Conservation (phyloP, 2,888 invertebrate species). For the Leptothorax acervorum region DNA sequence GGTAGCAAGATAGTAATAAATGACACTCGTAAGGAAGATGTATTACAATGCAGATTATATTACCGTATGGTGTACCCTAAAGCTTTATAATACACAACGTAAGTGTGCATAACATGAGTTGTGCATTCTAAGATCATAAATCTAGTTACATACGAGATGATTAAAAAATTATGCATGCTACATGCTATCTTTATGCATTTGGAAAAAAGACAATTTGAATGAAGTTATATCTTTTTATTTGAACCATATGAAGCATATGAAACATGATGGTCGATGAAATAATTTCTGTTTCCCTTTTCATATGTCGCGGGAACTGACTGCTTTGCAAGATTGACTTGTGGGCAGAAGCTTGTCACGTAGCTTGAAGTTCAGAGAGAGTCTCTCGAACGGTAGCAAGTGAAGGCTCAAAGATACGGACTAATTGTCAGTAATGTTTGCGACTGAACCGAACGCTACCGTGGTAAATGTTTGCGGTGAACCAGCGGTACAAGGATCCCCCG, state of each 20-base stretch:
- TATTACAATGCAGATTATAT: conserved; percentile 50
- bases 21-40: conserved; percentile 51
- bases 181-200: not conserved
- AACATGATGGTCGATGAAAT: not conserved
- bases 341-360: conserved; percentile 8
- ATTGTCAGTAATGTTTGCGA: conserved; percentile 61
- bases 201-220: not conserved
- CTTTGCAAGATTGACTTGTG: conserved; percentile 16
- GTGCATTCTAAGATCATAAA: conserved; percentile 9
- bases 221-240: not conserved
- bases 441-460: conserved; percentile 56
- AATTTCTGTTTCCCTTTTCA: not conserved
- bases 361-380: conserved; percentile 3
- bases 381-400: not conserved
- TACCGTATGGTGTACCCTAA: conserved; percentile 26
- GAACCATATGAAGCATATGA: not conserved
- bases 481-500: conserved; percentile 60
- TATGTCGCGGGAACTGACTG: conserved; percentile 1
- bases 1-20: conserved; percentile 47
- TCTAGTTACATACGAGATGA: conserved; percentile 17
- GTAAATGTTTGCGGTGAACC: conserved; percentile 71
- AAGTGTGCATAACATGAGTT: not conserved
- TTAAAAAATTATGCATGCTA: conserved; percentile 44
- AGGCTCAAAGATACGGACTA: conserved; percentile 53
- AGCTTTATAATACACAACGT: conserved; percentile 7